Percentiles rank a stretch among this genome's conserved stretches.
Evolutionary conservation across 2,888 invertebrate species (phyloP).

Genomic region (Nysson spinosus): DNA sequence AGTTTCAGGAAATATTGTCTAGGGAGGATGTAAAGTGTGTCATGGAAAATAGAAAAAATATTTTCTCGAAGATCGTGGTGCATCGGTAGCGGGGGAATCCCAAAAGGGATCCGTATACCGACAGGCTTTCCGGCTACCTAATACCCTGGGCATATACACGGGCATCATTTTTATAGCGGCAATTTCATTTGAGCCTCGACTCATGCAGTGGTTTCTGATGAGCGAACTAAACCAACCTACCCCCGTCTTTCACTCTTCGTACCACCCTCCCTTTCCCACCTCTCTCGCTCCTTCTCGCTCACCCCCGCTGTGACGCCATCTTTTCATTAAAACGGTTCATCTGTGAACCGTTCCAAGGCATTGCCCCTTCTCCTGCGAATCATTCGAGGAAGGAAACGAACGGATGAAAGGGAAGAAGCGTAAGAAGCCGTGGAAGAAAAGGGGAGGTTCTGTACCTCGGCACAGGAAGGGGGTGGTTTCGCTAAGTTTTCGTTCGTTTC

Average conservation of each 20-base stretch:
- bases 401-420: slow-evolving; percentile 14
- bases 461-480: slow-evolving; percentile 48
- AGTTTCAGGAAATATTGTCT: too few relatives aligned
- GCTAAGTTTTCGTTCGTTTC: slow-evolving; percentile 65
- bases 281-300: slow-evolving; percentile 24
- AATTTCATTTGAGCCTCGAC: slow-evolving; percentile 76
- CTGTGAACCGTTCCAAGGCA: slow-evolving; percentile 66
- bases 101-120: slow-evolving; percentile 45
- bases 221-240: slow-evolving; percentile 62
- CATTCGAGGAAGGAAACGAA: slow-evolving; percentile 14
- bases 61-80: slow-evolving; percentile 23
- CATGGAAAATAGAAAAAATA: slow-evolving; percentile 6
- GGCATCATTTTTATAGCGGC: slow-evolving; percentile 76
- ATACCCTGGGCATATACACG: slow-evolving; percentile 72
- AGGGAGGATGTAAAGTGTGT: background rate
- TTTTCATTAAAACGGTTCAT: slow-evolving; percentile 76
- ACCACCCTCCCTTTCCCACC: slow-evolving; percentile 33
- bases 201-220: slow-evolving; percentile 76
- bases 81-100: slow-evolving; percentile 45
- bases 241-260: slow-evolving; percentile 8
- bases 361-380: slow-evolving; percentile 51
- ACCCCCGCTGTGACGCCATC: slow-evolving; percentile 65
- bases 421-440: slow-evolving; percentile 8
- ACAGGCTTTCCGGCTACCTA: slow-evolving; percentile 59
- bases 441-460: too few relatives aligned